Evolutionary conservation across 1,140 invertebrate species (phyloP).

Genomic region (Anoplophora glabripennis): DNA sequence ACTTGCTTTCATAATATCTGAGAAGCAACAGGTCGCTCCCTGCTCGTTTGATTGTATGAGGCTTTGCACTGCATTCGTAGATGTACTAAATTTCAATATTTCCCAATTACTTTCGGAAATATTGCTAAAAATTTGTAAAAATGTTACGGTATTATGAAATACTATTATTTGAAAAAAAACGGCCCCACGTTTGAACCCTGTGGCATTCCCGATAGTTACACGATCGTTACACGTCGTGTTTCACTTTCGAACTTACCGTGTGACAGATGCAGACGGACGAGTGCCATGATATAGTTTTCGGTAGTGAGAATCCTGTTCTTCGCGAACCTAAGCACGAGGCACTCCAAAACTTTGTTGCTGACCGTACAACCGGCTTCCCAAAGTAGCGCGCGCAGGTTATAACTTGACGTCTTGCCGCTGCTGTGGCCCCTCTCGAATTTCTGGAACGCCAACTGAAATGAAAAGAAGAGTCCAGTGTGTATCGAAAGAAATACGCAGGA

Average conservation of each 20-base stretch:
- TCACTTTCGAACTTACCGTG: slow-evolving; percentile 57
- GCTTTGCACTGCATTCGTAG: too few relatives aligned
- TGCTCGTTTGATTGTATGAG: too few relatives aligned
- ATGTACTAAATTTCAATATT: too few relatives aligned
- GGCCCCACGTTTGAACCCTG: background rate
- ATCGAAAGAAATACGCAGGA: too few relatives aligned
- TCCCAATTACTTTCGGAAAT: too few relatives aligned
- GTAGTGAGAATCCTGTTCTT: slow-evolving; percentile 59
- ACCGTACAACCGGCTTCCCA: slow-evolving; percentile 69
- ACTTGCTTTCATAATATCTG: too few relatives aligned
- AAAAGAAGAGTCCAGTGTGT: too few relatives aligned
- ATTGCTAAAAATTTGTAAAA: background rate
- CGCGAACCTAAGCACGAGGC: slow-evolving; percentile 65
- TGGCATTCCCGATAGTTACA: background rate
- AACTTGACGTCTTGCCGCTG: slow-evolving; percentile 61
- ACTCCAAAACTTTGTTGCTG: slow-evolving; percentile 74
- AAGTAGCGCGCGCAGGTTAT: slow-evolving; percentile 61
- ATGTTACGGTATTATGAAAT: background rate
- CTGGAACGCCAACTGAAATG: slow-evolving; percentile 56
- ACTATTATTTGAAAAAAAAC: background rate
- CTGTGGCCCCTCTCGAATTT: slow-evolving; percentile 58
- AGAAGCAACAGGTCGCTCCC: too few relatives aligned
- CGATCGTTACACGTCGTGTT: background rate
- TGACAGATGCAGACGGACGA: slow-evolving; percentile 68
- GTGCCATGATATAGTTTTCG: slow-evolving; percentile 66